These are phyloP conservation scores for Tinamus major DNA, from an alignment of 2,797 vertebrate species.

Conservation along the genomic window DNA sequence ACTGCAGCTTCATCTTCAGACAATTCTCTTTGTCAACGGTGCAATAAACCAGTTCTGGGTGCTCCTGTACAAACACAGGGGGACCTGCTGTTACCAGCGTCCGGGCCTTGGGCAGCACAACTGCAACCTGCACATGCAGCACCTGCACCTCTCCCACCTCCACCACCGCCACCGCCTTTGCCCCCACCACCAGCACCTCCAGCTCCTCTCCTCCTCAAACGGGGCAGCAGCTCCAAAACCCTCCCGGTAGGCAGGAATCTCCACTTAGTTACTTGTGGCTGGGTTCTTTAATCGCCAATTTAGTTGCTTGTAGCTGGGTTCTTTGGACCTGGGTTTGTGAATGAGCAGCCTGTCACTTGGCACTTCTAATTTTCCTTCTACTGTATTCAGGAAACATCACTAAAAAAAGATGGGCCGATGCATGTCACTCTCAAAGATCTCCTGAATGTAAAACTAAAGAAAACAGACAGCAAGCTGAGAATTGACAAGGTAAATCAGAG, in stretches of 20 bases:
- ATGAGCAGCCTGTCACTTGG: background rate
- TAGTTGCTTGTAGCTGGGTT: background rate
- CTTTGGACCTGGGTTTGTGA: background rate
- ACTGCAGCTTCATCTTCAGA: background rate
- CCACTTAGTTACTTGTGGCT: fast-evolving
- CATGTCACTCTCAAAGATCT: slow-evolving; percentile 85
- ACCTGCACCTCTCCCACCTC: slow-evolving; percentile 26
- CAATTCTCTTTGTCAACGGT: slow-evolving; percentile 62
- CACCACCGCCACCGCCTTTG: slow-evolving; percentile 18
- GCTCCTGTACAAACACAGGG: background rate
- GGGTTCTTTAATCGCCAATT: background rate
- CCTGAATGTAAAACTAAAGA: slow-evolving; percentile 84
- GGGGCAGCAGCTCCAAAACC: slow-evolving; percentile 26
- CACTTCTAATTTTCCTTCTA: background rate
- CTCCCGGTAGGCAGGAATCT: slow-evolving; percentile 73
- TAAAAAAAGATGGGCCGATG: slow-evolving; percentile 72
- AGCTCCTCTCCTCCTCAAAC: slow-evolving; percentile 67
- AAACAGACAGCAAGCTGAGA: slow-evolving; percentile 57
- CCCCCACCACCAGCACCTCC: slow-evolving; percentile 53
- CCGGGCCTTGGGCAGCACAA: background rate
- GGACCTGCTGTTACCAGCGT: fast-evolving
- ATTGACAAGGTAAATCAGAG: slow-evolving; percentile 59
- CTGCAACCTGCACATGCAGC: background rate
- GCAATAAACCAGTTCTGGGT: background rate
- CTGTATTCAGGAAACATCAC: slow-evolving; percentile 53